Base-by-base conservation (phyloP, 2,797 vertebrate genomes). In the Aphelocoma californica region DNA sequence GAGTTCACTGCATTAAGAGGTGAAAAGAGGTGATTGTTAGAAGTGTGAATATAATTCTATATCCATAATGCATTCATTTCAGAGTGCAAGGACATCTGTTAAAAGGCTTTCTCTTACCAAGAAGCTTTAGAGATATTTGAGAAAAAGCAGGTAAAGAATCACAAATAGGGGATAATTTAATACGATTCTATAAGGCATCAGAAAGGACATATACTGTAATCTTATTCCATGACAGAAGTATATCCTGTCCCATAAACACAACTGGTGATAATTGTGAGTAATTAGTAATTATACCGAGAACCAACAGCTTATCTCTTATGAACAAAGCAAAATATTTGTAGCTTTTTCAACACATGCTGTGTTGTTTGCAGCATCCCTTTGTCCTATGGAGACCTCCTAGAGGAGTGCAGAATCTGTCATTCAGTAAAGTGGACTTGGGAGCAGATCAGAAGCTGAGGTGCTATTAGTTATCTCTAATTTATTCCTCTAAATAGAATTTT, bases 81-180 rank as follows among this genome's bases (percentile, higher is more conserved):
- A 69, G 60, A 72, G 38, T 2, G 0, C 61, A 91, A 88, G 54
- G 65, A 54, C 34, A 34, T 74, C 25, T 72, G 34, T 58, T 91
- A 90, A 86, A 91, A 91, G 61, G 25, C 11, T 83, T 93, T 81
- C 16, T 90, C 32, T 67, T 95, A 94, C 69, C 32, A 83, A 81
- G 38, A 13, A 67, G 17, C 25, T 86, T 89, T 47, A 74, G 57
- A 78, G 21, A 42, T 70, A 56, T 40, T 72, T 42, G 34, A 80
- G 16, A 47, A 78, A 58, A 90, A 47, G 9, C 45, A 88, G 15
- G 28, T 66, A 47, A 81, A 84, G 61, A 66, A 69, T 72, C 15
- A 65, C 28, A 84, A 75, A 81, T 4, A 61, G 29, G 65, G 7
- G 12, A 50, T 70, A 86, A 86, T 54, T 70, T 69, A 57, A 36